These are phyloP conservation scores for Anoplius nigerrimus DNA, from an alignment of 2,888 invertebrate genomes.

Conservation along the genomic window DNA sequence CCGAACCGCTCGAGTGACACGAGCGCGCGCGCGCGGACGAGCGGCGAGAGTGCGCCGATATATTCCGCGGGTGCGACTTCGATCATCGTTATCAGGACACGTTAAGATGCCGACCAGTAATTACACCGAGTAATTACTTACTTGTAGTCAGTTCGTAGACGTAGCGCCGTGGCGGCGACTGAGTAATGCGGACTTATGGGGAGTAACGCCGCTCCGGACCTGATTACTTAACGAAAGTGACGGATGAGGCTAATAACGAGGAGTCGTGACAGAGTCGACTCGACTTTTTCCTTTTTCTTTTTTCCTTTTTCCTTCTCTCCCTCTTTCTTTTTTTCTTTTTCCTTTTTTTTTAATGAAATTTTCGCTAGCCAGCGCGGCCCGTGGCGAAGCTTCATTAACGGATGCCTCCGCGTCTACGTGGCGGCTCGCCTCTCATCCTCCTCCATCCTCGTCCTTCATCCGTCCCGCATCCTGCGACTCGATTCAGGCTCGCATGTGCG, in stretches of 20 bases:
- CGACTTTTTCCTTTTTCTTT: not conserved
- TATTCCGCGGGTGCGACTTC: too few relatives aligned
- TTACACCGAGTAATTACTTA: too few relatives aligned
- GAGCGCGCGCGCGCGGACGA: conserved; percentile 7
- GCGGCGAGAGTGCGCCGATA: conserved; percentile 4
- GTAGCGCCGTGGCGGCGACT: too few relatives aligned
- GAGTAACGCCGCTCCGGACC: too few relatives aligned
- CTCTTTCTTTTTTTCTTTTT: not conserved
- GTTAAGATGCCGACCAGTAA: too few relatives aligned
- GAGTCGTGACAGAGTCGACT: too few relatives aligned
- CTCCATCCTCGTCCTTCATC: not conserved
- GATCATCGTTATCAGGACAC: too few relatives aligned
- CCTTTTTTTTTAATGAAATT: not conserved
- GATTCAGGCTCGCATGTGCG: not conserved
- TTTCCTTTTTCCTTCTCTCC: not conserved
- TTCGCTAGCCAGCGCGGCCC: not conserved
- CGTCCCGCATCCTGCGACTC: not conserved
- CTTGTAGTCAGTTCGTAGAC: too few relatives aligned
- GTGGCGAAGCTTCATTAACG: not conserved
- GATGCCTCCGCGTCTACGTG: not conserved
- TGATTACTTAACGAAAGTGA: too few relatives aligned
- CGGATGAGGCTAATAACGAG: too few relatives aligned
- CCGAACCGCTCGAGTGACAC: conserved; percentile 9
- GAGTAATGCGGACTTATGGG: too few relatives aligned
- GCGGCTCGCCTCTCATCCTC: not conserved